Evolutionary conservation across 2,113 vertebrate genomes (phyloP).

Genomic region (Corapipo altera): DNA sequence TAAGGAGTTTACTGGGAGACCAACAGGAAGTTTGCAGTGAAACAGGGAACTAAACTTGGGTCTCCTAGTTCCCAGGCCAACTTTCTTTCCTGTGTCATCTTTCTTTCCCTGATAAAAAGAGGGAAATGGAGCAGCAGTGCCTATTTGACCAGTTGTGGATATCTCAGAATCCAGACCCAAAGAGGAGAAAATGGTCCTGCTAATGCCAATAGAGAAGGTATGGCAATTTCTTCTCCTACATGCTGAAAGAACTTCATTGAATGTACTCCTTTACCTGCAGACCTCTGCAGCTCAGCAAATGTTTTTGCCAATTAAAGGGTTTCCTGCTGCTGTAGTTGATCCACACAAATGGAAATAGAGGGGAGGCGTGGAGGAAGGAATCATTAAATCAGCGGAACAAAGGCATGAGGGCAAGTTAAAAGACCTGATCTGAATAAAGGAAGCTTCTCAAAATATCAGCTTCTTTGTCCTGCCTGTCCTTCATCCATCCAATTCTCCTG

Average conservation of each 20-base stretch:
- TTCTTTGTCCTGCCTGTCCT: constrained; percentile 16
- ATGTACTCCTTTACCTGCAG: constrained; percentile 54
- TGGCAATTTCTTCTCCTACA: constrained; percentile 30
- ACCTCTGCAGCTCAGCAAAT: constrained; percentile 51
- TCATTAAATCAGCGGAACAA: constrained; percentile 77
- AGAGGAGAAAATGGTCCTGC: constrained; percentile 44
- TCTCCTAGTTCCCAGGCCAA: not conserved
- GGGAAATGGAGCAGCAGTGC: not conserved
- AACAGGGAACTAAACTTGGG: not conserved
- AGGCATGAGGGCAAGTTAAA: constrained; percentile 56
- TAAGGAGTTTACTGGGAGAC: not conserved
- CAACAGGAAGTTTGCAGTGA: not conserved
- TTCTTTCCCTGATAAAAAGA: not conserved
- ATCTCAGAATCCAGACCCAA: constrained; percentile 45
- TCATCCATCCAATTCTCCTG: constrained; percentile 43
- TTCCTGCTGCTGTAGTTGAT: constrained; percentile 67
- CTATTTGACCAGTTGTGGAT: constrained; percentile 18
- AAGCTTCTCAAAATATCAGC: constrained; percentile 50
- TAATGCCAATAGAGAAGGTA: constrained; percentile 58
- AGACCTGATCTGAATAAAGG: constrained; percentile 53
- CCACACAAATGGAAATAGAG: constrained; percentile 38
- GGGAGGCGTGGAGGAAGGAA: constrained; percentile 47
- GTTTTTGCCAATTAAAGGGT: constrained; percentile 74
- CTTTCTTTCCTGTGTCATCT: not conserved
- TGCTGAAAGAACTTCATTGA: constrained; percentile 65